Conservation (phyloP, 2,888 invertebrate genomes). For the Thereva nobilitata region DNA sequence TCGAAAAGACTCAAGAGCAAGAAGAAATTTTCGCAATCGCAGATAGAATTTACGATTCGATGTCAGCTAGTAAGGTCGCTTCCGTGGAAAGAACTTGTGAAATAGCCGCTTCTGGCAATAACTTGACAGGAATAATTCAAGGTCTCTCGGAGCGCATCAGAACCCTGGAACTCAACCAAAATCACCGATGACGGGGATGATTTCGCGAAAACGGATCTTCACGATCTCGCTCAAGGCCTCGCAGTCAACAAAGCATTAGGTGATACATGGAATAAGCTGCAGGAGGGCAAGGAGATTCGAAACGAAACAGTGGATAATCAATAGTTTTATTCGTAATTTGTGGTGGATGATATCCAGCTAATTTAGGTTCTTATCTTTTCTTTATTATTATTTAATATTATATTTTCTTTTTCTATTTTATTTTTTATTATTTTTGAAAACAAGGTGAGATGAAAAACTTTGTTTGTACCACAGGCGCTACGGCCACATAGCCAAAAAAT, state of each 20-base stretch:
- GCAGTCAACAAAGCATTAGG: slow-evolving; percentile 84
- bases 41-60: slow-evolving; percentile 16
- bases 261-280: slow-evolving; percentile 79
- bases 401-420: slow-evolving; percentile 25
- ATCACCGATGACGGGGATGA: too few relatives aligned
- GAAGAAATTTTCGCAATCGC: slow-evolving; percentile 14
- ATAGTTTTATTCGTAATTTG: slow-evolving; percentile 13
- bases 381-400: not conserved
- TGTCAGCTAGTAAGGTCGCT: not conserved
- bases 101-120: too few relatives aligned
- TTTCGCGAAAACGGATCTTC: too few relatives aligned
- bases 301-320: slow-evolving; percentile 9
- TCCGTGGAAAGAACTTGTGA: too few relatives aligned
- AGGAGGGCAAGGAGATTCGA: slow-evolving; percentile 60
- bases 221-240: too few relatives aligned
- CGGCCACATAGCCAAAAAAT: not conserved
- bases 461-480: not conserved
- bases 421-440: slow-evolving; percentile 22
- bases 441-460: slow-evolving; percentile 1
- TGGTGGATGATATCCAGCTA: not conserved
- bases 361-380: not conserved
- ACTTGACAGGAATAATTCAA: too few relatives aligned
- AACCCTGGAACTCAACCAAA: too few relatives aligned
- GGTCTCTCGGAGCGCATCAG: too few relatives aligned
- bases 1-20: not conserved